Evolutionary conservation across 2,113 vertebrate species (phyloP).

Genomic region (Azemiops feae): DNA sequence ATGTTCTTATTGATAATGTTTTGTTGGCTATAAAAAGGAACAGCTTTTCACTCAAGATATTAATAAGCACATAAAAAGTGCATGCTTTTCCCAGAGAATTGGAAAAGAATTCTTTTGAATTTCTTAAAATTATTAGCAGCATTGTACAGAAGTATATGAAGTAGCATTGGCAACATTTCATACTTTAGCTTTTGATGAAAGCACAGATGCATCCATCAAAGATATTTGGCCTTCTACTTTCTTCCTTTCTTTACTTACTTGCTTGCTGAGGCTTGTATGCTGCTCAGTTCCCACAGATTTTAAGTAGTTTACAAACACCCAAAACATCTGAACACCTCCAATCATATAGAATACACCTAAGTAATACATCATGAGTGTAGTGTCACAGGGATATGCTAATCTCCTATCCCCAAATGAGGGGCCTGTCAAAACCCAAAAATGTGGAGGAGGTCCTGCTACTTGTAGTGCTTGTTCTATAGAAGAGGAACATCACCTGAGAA

Average conservation of each 20-base stretch:
- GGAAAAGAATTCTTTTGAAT: background rate
- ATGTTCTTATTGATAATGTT: background rate
- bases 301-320: background rate
- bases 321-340: background rate
- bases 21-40: background rate
- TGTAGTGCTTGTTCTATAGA: background rate
- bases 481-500: background rate
- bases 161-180: background rate
- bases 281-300: background rate
- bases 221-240: background rate
- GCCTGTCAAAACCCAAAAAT: background rate
- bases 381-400: background rate
- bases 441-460: background rate
- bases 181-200: background rate
- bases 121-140: background rate
- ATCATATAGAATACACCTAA: background rate
- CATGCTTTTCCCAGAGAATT: background rate
- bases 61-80: background rate
- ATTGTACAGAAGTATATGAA: background rate
- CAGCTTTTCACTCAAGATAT: background rate
- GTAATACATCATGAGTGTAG: background rate
- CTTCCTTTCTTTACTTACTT: background rate
- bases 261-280: background rate
- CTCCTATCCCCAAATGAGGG: background rate
- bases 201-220: background rate